Percentiles rank a stretch among this genome's conserved stretches.
phyloP scores from a whole-genome alignment of 2,888 invertebrate species.

The Cerceris ruficornis region DNA sequence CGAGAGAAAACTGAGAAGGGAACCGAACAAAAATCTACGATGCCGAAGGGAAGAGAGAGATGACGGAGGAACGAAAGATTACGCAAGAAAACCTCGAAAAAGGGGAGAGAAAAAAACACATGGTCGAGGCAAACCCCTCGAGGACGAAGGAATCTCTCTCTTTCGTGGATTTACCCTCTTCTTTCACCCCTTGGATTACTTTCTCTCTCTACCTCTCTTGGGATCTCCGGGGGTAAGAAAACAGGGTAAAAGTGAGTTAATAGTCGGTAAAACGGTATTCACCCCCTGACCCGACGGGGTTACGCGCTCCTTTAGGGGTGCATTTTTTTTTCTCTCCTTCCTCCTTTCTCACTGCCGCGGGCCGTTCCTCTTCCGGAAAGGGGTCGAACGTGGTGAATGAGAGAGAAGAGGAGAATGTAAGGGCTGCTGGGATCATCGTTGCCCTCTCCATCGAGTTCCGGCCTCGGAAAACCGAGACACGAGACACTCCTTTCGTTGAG shows the following conservation, averaged over 20 bases:
- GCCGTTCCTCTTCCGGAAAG: slow-evolving; percentile 51
- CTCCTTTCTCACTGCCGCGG: slow-evolving; percentile 43
- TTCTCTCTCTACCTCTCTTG: slow-evolving; percentile 18
- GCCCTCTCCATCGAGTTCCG: slow-evolving; percentile 28
- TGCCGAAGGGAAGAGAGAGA: neutral
- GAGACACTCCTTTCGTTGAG: slow-evolving; percentile 71
- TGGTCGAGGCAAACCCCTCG: slow-evolving; percentile 30
- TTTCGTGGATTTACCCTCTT: no score
- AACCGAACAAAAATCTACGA: slow-evolving; percentile 23
- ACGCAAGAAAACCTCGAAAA: slow-evolving; percentile 63
- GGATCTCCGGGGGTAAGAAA: slow-evolving; percentile 60
- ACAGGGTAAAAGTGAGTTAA: slow-evolving; percentile 81
- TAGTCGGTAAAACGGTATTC: slow-evolving; percentile 82
- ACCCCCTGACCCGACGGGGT: slow-evolving; percentile 76
- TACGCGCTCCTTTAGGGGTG: slow-evolving; percentile 52
- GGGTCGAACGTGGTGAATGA: slow-evolving; percentile 22
- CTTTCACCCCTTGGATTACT: slow-evolving; percentile 46
- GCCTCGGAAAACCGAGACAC: slow-evolving; percentile 58
- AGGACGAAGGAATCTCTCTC: slow-evolving; percentile 18
- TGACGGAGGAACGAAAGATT: slow-evolving; percentile 62
- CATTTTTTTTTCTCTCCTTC: slow-evolving; percentile 38
- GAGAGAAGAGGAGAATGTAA: slow-evolving; percentile 14
- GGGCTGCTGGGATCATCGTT: slow-evolving; percentile 47
- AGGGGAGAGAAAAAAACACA: slow-evolving; percentile 69
- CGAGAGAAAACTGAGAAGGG: slow-evolving; percentile 29